Percentiles rank a stretch among this genome's conserved stretches.
These are phyloP conservation scores for Sphecodes monilicornis DNA, from an alignment of 2,888 invertebrate genomes.

Conservation along the genomic window DNA sequence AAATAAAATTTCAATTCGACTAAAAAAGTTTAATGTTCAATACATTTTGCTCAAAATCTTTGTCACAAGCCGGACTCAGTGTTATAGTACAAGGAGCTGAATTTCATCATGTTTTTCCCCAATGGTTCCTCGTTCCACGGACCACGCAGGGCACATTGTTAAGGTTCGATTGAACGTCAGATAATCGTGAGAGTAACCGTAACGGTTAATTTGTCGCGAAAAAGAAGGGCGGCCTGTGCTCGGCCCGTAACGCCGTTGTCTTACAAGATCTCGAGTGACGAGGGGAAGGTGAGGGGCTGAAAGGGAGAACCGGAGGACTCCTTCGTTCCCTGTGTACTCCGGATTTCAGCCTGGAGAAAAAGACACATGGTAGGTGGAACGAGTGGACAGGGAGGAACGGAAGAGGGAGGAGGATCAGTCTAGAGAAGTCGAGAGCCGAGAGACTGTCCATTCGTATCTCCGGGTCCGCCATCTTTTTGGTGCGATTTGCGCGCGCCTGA, in stretches of 20 bases:
- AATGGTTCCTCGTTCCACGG: background rate
- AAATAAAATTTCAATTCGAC: no score
- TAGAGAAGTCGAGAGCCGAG: slow-evolving; percentile 33
- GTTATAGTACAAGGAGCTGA: background rate
- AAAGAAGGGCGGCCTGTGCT: slow-evolving; percentile 34
- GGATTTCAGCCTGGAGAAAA: slow-evolving; percentile 64
- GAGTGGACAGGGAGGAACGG: slow-evolving; percentile 30
- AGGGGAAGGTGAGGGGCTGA: slow-evolving; percentile 6
- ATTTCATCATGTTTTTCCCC: background rate
- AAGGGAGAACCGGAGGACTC: slow-evolving; percentile 33
- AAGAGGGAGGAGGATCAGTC: slow-evolving; percentile 40
- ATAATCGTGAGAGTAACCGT: slow-evolving; percentile 21
- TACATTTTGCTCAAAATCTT: background rate
- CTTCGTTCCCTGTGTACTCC: slow-evolving; percentile 43
- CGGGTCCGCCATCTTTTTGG: slow-evolving; percentile 69
- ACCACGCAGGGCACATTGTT: background rate
- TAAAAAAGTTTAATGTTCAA: background rate
- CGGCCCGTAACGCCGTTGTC: slow-evolving; percentile 65
- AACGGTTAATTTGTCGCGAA: slow-evolving; percentile 70
- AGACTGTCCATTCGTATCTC: slow-evolving; percentile 58
- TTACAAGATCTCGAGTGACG: slow-evolving; percentile 61
- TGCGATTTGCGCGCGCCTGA: slow-evolving; percentile 66
- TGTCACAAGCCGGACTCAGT: background rate
- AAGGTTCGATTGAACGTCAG: slow-evolving; percentile 11
- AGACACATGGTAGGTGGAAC: slow-evolving; percentile 51